phyloP scores from a whole-genome alignment of 2,888 invertebrate species.

The Zeuzera pyrina region DNA sequence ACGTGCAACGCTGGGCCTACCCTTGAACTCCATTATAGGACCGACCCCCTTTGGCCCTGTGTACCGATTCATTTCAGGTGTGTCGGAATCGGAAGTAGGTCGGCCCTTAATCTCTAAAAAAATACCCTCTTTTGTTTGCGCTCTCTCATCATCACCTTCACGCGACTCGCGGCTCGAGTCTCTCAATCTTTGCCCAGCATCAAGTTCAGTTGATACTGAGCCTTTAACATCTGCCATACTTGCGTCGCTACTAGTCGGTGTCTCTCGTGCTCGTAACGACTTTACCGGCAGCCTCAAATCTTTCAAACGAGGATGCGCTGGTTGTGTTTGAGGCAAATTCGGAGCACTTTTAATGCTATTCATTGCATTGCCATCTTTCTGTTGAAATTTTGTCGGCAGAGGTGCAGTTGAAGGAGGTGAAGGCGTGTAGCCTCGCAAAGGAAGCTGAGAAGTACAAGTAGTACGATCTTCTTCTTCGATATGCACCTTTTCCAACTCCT shows the following conservation, averaged over 20 bases:
- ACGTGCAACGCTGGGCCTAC: constrained; percentile 66
- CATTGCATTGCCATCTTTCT: constrained; percentile 79
- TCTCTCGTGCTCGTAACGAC: constrained; percentile 75
- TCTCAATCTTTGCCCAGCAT: constrained; percentile 63
- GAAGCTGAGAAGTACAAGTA: constrained; percentile 74
- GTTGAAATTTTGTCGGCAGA: constrained; percentile 84
- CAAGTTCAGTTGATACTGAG: constrained; percentile 53
- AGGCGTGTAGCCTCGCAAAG: constrained; percentile 81
- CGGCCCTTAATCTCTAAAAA: constrained; percentile 83
- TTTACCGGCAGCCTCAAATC: constrained; percentile 83
- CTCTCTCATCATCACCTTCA: constrained; percentile 81
- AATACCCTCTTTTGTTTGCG: constrained; percentile 78
- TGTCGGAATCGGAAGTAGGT: constrained; percentile 74
- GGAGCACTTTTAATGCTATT: constrained; percentile 88
- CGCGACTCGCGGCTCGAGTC: constrained; percentile 70
- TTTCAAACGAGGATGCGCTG: constrained; percentile 79
- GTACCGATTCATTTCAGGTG: constrained; percentile 70
- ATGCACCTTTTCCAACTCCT: constrained; percentile 76
- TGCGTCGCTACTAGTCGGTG: constrained; percentile 75
- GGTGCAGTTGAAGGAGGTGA: constrained; percentile 90
- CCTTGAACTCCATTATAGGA: constrained; percentile 76
- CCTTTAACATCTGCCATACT: constrained; percentile 77
- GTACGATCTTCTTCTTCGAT: constrained; percentile 72
- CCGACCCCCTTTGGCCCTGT: constrained; percentile 71
- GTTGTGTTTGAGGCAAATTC: constrained; percentile 79